Percentiles rank a stretch among this genome's conserved stretches.
phyloP scores from a whole-genome alignment of 2,113 vertebrate genomes.

The Lota lota region DNA sequence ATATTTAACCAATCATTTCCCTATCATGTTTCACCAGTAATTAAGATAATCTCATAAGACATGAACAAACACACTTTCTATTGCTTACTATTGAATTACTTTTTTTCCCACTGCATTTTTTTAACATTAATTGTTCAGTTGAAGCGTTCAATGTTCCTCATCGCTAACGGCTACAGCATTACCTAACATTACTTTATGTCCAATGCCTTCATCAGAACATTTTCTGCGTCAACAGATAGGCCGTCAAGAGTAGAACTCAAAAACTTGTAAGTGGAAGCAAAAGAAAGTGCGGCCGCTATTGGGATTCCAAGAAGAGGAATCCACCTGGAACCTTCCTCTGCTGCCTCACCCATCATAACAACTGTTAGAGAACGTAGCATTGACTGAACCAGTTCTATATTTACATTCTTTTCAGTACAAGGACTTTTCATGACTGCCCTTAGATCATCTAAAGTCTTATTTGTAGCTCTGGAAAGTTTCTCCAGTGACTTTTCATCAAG shows the following conservation, averaged over 20 bases:
- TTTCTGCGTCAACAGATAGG: slow-evolving; percentile 57
- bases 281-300: slow-evolving; percentile 60
- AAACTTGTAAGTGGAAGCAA: slow-evolving; percentile 51
- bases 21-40: no score
- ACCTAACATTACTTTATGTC: no score
- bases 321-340: slow-evolving; percentile 44
- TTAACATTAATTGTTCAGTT: no score
- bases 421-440: slow-evolving; percentile 56
- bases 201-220: slow-evolving; percentile 61
- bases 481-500: slow-evolving; percentile 62
- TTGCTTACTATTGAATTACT: no score
- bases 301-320: slow-evolving; percentile 62
- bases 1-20: background rate
- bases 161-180: no score
- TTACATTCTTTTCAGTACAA: slow-evolving; percentile 46
- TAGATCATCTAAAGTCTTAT: slow-evolving; percentile 61
- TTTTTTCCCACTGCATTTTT: no score
- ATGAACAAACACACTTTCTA: no score
- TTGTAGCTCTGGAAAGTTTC: slow-evolving; percentile 58
- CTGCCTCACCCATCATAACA: slow-evolving; percentile 18
- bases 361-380: slow-evolving; percentile 31
- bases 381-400: slow-evolving; percentile 37
- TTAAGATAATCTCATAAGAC: no score
- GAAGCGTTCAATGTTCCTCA: no score
- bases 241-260: slow-evolving; percentile 59